Conservation (phyloP, 2,113 vertebrate genomes). For the Zapus hudsonius region DNA sequence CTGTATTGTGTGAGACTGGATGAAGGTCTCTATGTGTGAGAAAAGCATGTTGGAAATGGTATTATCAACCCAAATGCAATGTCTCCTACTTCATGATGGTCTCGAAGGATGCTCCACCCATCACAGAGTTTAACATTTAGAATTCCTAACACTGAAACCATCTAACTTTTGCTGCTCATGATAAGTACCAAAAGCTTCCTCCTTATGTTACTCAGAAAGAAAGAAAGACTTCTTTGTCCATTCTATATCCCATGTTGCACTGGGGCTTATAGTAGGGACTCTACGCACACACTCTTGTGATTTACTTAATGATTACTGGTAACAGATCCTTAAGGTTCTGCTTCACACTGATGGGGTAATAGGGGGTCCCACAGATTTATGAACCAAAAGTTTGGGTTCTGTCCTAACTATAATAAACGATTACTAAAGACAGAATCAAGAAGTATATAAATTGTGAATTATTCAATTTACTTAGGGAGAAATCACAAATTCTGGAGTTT, state of each 20-base stretch:
- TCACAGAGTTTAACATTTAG: not conserved
- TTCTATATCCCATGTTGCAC: too few relatives aligned
- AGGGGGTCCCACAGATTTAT: too few relatives aligned
- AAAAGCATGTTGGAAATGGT: not conserved
- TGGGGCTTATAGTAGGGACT: not conserved
- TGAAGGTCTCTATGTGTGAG: not conserved
- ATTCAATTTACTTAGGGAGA: too few relatives aligned
- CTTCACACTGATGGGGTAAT: not conserved
- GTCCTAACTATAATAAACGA: too few relatives aligned
- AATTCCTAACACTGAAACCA: not conserved
- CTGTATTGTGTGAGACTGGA: not conserved
- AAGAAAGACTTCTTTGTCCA: rapidly evolving
- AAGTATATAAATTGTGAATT: too few relatives aligned
- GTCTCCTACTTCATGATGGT: not conserved
- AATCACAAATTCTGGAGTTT: too few relatives aligned
- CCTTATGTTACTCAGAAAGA: not conserved
- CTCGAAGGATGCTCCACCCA: not conserved
- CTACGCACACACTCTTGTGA: not conserved
- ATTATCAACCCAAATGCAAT: not conserved
- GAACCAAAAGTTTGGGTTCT: too few relatives aligned
- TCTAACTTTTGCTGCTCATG: not conserved
- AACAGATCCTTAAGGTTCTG: not conserved
- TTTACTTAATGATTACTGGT: not conserved
- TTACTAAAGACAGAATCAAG: too few relatives aligned
- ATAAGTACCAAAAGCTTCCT: not conserved